Conservation (phyloP, 2,113 vertebrate species). For the Clarias magur region DNA sequence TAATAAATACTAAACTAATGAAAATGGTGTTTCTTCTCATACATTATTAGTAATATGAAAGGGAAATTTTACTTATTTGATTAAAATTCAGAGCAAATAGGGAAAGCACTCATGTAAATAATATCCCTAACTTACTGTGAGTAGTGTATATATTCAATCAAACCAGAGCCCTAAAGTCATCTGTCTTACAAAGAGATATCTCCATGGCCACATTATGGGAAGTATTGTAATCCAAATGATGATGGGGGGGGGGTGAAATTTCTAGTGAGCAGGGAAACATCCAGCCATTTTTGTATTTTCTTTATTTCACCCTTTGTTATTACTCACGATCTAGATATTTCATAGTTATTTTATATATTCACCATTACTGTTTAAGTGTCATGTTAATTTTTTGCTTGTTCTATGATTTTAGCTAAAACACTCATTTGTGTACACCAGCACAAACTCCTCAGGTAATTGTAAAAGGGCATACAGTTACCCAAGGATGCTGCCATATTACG, state of each 20-base stretch:
- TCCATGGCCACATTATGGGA: neutral
- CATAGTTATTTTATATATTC: slow-evolving; percentile 2
- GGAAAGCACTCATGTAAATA: too few species aligned
- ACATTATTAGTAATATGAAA: too few species aligned
- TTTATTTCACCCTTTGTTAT: neutral
- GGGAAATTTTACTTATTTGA: too few species aligned
- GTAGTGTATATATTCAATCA: too few species aligned
- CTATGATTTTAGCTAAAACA: slow-evolving; percentile 19
- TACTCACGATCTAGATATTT: neutral
- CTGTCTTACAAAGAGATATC: neutral
- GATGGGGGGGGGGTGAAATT: too few species aligned
- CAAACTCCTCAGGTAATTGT: slow-evolving; percentile 12
- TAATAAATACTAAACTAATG: too few species aligned
- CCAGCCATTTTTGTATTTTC: slow-evolving; percentile 45
- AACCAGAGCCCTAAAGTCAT: neutral
- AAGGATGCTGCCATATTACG: slow-evolving; percentile 1
- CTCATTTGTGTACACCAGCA: slow-evolving; percentile 22
- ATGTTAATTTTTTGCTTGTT: slow-evolving; percentile 11
- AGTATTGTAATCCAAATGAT: neutral
- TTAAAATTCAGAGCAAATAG: too few species aligned
- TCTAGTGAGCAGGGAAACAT: slow-evolving; percentile 59
- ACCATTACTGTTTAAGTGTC: slow-evolving; percentile 41
- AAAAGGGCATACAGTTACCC: slow-evolving; percentile 1
- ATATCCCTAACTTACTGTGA: too few species aligned
- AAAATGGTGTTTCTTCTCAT: too few species aligned